A percentile compares a stretch with the other conserved stretches of the same genome.
These are phyloP conservation scores for Chrysolina oricalcia DNA, from an alignment of 2,888 invertebrate genomes.

Conservation along the genomic window DNA sequence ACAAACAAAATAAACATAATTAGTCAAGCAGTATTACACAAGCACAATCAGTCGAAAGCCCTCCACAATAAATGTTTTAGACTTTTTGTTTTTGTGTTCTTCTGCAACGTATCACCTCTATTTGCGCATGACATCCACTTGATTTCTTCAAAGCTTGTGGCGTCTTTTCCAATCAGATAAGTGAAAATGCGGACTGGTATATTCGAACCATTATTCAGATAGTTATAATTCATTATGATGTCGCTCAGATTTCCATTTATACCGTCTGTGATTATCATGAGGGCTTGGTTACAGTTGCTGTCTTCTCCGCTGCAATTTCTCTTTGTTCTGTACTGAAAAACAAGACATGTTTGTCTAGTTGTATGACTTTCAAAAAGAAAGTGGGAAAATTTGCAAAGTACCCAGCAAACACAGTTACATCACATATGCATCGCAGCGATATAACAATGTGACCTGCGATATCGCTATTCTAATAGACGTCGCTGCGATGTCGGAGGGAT, in stretches of 20 bases:
- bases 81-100: neutral
- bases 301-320: constrained; percentile 74
- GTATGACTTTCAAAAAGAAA: too few relatives aligned
- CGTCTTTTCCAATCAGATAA: constrained; percentile 95
- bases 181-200: constrained; percentile 95
- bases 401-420: too few relatives aligned
- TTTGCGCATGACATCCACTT: constrained; percentile 97
- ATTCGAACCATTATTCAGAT: constrained; percentile 78
- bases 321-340: constrained; percentile 67
- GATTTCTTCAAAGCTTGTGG: constrained; percentile 90
- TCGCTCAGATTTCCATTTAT: constrained; percentile 91
- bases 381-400: too few relatives aligned
- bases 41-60: neutral
- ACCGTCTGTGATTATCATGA: constrained; percentile 97
- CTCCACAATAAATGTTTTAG: too few relatives aligned
- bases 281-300: constrained; percentile 90
- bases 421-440: too few relatives aligned
- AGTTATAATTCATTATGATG: constrained; percentile 87
- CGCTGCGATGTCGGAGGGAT: too few relatives aligned
- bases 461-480: too few relatives aligned
- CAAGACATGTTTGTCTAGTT: neutral
- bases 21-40: neutral
- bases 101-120: constrained; percentile 76
- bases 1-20: neutral
- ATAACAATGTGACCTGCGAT: too few relatives aligned